A percentile compares a stretch with the other conserved stretches of the same genome.
Evolutionary conservation across 2,113 vertebrate species (phyloP).

Genomic region (Odobenus rosmarus): DNA sequence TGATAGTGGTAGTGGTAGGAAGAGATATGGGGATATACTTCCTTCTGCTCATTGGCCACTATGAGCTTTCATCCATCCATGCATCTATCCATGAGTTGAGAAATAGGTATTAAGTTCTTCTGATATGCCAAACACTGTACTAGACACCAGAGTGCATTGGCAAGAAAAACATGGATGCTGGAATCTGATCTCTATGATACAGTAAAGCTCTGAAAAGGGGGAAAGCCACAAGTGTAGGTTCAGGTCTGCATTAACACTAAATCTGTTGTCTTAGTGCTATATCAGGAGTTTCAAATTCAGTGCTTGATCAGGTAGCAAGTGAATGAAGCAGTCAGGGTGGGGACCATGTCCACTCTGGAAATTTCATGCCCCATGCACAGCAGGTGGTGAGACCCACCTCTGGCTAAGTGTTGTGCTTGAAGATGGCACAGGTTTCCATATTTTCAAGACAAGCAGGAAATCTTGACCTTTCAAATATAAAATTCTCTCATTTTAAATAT

Average conservation of each 20-base stretch:
- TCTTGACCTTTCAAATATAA: background rate
- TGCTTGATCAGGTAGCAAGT: background rate
- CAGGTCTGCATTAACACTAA: background rate
- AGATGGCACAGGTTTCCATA: background rate
- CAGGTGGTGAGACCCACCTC: background rate
- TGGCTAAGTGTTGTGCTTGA: background rate
- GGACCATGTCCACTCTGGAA: background rate
- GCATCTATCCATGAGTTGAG: background rate
- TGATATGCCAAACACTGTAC: background rate
- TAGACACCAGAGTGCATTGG: background rate
- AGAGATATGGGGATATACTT: background rate
- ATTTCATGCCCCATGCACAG: background rate
- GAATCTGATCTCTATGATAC: background rate
- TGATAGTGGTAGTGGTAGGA: background rate
- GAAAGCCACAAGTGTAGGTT: background rate
- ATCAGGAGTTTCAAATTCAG: background rate
- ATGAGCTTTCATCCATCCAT: background rate
- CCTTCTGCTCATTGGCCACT: background rate
- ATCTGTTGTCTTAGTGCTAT: background rate
- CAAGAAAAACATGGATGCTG: background rate
- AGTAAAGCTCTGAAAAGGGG: background rate
- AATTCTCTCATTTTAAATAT: background rate
- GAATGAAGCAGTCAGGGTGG: background rate
- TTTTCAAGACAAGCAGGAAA: background rate
- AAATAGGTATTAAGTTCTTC: background rate